Percentiles rank a stretch among this genome's conserved stretches.
Conservation (phyloP, 53 echinoderm and acorn worm genomes). For the Echinarachnius parma region DNA sequence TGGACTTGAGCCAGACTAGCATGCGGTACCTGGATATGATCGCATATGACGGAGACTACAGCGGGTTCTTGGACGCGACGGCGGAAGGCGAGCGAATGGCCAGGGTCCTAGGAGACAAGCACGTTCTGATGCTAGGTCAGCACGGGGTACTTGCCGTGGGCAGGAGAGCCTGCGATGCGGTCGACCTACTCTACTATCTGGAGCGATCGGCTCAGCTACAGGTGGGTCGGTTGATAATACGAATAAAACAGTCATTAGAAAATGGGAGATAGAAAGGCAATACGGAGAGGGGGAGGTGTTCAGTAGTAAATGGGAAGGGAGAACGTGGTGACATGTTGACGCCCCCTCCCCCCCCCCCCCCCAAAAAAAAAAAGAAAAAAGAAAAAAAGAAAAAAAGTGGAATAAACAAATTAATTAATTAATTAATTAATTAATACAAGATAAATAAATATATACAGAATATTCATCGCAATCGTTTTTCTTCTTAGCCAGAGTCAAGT, state of each 20-base stretch:
- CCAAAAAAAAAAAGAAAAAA: too few species aligned
- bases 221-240: too few species aligned
- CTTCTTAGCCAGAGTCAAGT: background rate
- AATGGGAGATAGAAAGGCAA: too few species aligned
- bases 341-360: too few species aligned
- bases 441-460: too few species aligned
- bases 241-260: too few species aligned
- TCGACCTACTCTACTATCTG: constrained; percentile 75
- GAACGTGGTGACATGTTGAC: too few species aligned
- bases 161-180: constrained; percentile 54
- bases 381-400: too few species aligned
- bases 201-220: constrained; percentile 75
- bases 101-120: constrained; percentile 41
- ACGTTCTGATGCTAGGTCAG: constrained; percentile 72
- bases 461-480: background rate
- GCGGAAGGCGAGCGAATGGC: constrained; percentile 68
- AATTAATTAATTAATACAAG: too few species aligned
- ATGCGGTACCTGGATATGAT: constrained; percentile 70
- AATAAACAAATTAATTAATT: too few species aligned
- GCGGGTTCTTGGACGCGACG: constrained; percentile 55
- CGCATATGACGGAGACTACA: constrained; percentile 67
- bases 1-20: constrained; percentile 47
- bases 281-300: too few species aligned
- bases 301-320: too few species aligned
- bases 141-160: constrained; percentile 75